A percentile compares a stretch with the other conserved stretches of the same genome.
These are phyloP conservation scores for Anguilla marmorata DNA, from an alignment of 2,797 vertebrate genomes.

Conservation along the genomic window DNA sequence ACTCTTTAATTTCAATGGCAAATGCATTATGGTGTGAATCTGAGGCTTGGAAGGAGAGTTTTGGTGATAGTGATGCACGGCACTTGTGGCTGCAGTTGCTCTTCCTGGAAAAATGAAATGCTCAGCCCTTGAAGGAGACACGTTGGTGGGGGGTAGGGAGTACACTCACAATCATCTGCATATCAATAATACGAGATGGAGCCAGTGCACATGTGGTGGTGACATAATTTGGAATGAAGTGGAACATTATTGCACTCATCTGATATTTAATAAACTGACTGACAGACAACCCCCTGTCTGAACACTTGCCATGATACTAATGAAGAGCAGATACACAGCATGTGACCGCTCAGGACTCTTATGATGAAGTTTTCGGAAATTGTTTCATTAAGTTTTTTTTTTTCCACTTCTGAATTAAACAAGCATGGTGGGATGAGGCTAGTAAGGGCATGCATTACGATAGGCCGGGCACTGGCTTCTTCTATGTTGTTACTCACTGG, in stretches of 20 bases:
- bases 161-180: background rate
- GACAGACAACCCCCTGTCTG: background rate
- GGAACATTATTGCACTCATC: background rate
- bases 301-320: background rate
- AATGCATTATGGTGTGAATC: too few species aligned
- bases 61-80: too few species aligned
- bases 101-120: background rate
- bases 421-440: background rate
- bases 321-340: background rate
- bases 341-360: background rate
- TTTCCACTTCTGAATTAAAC: background rate
- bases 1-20: too few species aligned
- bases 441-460: background rate
- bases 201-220: background rate
- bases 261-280: constrained; percentile 7
- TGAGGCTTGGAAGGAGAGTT: too few species aligned
- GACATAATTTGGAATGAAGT: background rate
- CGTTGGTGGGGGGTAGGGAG: background rate
- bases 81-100: background rate
- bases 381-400: background rate
- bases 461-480: background rate
- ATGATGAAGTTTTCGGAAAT: background rate
- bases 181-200: background rate
- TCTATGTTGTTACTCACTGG: background rate
- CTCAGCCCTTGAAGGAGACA: constrained; percentile 32